Percentiles rank a stretch among this genome's conserved stretches.
Evolutionary conservation across 2,113 vertebrate genomes (phyloP).

Genomic region (Polypterus bichir): DNA sequence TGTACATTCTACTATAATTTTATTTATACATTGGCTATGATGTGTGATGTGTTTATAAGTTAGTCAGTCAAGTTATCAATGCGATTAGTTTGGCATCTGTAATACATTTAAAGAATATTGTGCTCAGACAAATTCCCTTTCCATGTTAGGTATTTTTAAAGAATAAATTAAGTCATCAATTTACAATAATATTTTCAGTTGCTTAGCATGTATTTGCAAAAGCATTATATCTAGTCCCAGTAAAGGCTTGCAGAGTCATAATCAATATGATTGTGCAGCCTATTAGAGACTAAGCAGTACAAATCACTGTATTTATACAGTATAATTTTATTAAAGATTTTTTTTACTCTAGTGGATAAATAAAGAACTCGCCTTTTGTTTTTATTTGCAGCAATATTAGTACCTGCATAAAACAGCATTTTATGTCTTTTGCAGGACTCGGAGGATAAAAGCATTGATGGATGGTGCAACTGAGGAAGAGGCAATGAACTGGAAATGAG

Average conservation of each 20-base stretch:
- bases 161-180: too few species aligned
- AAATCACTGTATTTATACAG: slow-evolving; percentile 82
- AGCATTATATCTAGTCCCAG: too few species aligned
- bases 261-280: slow-evolving; percentile 31
- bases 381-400: slow-evolving; percentile 84
- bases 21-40: too few species aligned
- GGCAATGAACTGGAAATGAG: slow-evolving; percentile 93
- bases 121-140: too few species aligned
- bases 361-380: slow-evolving; percentile 81
- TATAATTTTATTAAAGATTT: slow-evolving; percentile 85
- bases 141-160: too few species aligned
- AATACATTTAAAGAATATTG: too few species aligned
- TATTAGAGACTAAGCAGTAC: slow-evolving; percentile 57
- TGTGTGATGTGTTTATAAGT: too few species aligned
- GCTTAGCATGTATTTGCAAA: too few species aligned
- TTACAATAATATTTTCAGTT: too few species aligned
- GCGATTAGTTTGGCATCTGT: too few species aligned
- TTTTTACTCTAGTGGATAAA: slow-evolving; percentile 80
- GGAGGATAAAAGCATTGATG: slow-evolving; percentile 92
- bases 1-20: too few species aligned
- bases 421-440: slow-evolving; percentile 85
- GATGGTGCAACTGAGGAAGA: slow-evolving; percentile 81
- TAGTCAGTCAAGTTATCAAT: too few species aligned
- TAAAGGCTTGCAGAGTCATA: slow-evolving; percentile 21
- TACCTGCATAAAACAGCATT: slow-evolving; percentile 79